Base-by-base conservation (phyloP, 2,888 invertebrate species). In the Tineola bisselliella region DNA sequence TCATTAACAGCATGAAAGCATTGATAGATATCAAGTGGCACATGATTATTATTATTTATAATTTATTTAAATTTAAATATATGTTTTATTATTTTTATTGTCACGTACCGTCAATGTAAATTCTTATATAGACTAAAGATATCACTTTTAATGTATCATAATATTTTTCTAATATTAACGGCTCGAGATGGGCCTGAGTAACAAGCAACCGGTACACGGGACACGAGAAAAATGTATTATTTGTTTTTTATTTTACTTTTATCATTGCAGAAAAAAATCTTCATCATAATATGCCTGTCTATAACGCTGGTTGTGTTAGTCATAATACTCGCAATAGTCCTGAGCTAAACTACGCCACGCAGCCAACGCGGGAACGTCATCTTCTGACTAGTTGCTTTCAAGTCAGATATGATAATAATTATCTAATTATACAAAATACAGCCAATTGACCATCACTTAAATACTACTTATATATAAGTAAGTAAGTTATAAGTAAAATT, bases 251-350 rank as follows among this genome's bases (percentile, higher is more conserved):
- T 80, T 86, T 87, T 75, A 81, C 83, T 77, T 87, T 88, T 90
- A 78, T 88, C 84, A 88, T 93, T 91, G 79, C 93, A 94, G 94
- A 94, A 94, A 93, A 92, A 92, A 91, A 92, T 94, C 91, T 91
- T 93, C 91, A 93, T 94, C 90, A 90, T 92, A 86, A 91, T 93
- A 90, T 94, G 94, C 91, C 90, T 93, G 88, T 88, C 91, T 81
- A 88, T 93, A 84, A 90, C 91, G 84, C 87, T 91, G 90, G 88
- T 91, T 88, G 90, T 93, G 88, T 89, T 93, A 88, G 89, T 91
- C 88, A 90, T 93, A 84, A 84, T 93, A 84, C 89, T 93, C 75
- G 82, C 88, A 65, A 70, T 79, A 66, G 66, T 64, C 65, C 73
- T 88, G 70, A 67, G 64, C 63, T 84, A 80, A 74, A 61, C 69